These are phyloP conservation scores for Pan troglodytes DNA, from an alignment of 2,113 vertebrate genomes.

Conservation along the genomic window NHGRI_mPanTro3-v2.1_pri NC_072407.2:83376001-83376500, in stretches of 20 bases:
- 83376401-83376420: not conserved
- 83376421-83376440: not conserved
- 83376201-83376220: not conserved
- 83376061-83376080: not conserved
- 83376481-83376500: rapidly evolving
- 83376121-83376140: not conserved
- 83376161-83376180: not conserved
- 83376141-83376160: not conserved
- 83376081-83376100: not conserved
- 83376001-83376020: not conserved
- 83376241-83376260: not conserved
- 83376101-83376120: not conserved
- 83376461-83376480: not conserved
- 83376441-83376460: not conserved
- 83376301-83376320: not conserved
- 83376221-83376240: not conserved
- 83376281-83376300: not conserved
- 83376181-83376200: not conserved
- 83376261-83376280: not conserved
- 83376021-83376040: not conserved
- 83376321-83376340: not conserved
- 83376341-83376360: not conserved
- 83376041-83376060: not conserved
- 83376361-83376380: not conserved
- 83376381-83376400: not conserved